Conservation (phyloP, 30 jellyfish, hydroid and myxozoan genomes). For the Aurelia sp. region DNA sequence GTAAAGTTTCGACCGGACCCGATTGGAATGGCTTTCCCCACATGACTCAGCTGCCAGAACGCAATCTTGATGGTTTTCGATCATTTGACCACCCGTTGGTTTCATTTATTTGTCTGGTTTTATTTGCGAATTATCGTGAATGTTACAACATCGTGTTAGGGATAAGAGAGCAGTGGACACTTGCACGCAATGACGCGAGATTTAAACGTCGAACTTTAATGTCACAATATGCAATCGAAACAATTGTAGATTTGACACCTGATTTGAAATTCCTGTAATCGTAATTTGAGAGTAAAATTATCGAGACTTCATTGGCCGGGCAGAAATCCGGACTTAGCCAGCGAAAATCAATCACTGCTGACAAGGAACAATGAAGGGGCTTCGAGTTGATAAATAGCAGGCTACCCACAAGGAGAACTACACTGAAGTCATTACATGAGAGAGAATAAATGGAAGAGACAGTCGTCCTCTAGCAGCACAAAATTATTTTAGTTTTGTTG, state of each 20-base stretch:
- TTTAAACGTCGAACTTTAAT: not conserved
- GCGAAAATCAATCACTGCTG: slow-evolving; percentile 69
- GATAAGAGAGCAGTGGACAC: no score
- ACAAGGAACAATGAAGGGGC: slow-evolving; percentile 50
- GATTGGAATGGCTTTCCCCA: no score
- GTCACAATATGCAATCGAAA: slow-evolving; percentile 39
- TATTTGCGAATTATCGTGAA: no score
- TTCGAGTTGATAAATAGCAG: slow-evolving; percentile 63
- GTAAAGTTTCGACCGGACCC: no score
- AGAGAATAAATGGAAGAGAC: slow-evolving; percentile 2
- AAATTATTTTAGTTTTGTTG: not conserved
- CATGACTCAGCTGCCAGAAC: no score
- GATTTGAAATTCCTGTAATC: slow-evolving; percentile 47
- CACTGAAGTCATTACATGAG: not conserved
- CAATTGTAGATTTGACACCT: slow-evolving; percentile 43
- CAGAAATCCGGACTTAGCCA: slow-evolving; percentile 68
- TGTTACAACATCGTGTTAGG: no score
- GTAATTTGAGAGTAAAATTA: slow-evolving; percentile 53
- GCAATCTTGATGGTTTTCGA: no score
- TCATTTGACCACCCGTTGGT: no score
- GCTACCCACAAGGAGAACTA: slow-evolving; percentile 33
- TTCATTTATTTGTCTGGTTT: no score
- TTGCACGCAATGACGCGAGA: no score
- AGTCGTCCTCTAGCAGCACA: not conserved
- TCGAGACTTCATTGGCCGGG: slow-evolving; percentile 37